Base-by-base conservation (phyloP, 2,888 invertebrate species). In the Parthenolecanium corni region DNA sequence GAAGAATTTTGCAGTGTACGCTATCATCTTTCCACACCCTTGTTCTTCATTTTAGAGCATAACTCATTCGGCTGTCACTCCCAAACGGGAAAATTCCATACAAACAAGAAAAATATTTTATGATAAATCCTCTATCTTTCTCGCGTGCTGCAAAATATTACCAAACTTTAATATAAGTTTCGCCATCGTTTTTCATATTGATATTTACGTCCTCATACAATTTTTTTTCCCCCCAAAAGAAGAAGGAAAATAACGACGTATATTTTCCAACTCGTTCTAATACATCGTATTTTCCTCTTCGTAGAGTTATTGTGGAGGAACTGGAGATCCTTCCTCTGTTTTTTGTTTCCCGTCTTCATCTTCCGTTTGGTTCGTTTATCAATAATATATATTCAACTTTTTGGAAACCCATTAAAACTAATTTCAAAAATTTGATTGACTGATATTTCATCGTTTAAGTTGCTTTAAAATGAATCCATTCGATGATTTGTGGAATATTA, bases 21-120 rank as follows among this genome's bases (percentile, higher is more conserved):
- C 58, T 58, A 58, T 58, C 58, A 58, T 58, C 58, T 58, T 58
- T 58, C 58, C 58, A 58, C 58, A 58, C 58, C 58, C 58, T 58
- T 46, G 46, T 58, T 58, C 58, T 58, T 58, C 58, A 58, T 58
- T 58, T 58, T 20, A 23, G 21, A 18, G 14, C 58, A 36, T 58
- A 58, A 58, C 58, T 58, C 47, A 58, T 58, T 58, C 47, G 58
- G 20, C 58, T 58, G 58, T 58, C 58, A 58, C 58, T 58, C 58
- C 58, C 58, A 58, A 58, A 58, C 58, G 58, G 58, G 58, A 58
- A 56, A 58, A 58, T 58, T 58, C 58, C 58, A 58, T 58, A 47
- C 58, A 58, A 58, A 36, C 47, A 58, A 58, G 58, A 58, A 47
- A 58, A 47, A 58, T 58, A 58, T 58, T 58, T 58, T 36, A 58